Base-by-base conservation (phyloP, 2,888 invertebrate genomes). In the Hypomecis punctinalis region DNA sequence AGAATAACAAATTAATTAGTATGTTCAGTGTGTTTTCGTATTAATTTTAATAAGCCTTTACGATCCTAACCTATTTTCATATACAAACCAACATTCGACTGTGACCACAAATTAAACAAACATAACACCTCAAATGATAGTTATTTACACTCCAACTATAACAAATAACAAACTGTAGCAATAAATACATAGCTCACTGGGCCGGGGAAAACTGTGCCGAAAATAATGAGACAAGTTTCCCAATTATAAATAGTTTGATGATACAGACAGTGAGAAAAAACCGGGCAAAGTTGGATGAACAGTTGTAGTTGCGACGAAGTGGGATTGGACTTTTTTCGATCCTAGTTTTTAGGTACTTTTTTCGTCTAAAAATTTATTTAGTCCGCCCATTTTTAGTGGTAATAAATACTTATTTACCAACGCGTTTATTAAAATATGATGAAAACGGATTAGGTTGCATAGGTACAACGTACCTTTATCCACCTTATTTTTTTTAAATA, bases 201-300 rank as follows among this genome's bases (percentile, higher is more conserved):
- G 40, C 6, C 47, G 43, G 72, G 79, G 81, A 81, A 83, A 82
- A 81, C 78, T 83, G 76, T 74, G 70, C 79, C 84, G 69, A 87
- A 89, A 89, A 89, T 92, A 91, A 92, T 91, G 91, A 91, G 88
- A 79, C 81, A 92, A 92, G 74, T 91, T 92, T 86, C 78, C 90
- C 91, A 91, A 91, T 91, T 91, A 91, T 82, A 81, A 81, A 85
- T 89, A 91, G 89, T 90, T 89, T 79, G 78, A 79, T 82, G 85
- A 85, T 81, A 78, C 77, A 76, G 77, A 63, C 76, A 75, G 77
- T 35, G 69, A 81, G 84, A 84, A 86, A 85, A 79, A 72, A 76
- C 78, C 78, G 51, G 45, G n/a, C 53, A 68, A 67, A 51, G 37
- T 60, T 49, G 46, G 8, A 53, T 59, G 46, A 40, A 37, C 42